phyloP scores from a whole-genome alignment of 2,113 vertebrate genomes.

The Choloepus hoffmanni region DNA sequence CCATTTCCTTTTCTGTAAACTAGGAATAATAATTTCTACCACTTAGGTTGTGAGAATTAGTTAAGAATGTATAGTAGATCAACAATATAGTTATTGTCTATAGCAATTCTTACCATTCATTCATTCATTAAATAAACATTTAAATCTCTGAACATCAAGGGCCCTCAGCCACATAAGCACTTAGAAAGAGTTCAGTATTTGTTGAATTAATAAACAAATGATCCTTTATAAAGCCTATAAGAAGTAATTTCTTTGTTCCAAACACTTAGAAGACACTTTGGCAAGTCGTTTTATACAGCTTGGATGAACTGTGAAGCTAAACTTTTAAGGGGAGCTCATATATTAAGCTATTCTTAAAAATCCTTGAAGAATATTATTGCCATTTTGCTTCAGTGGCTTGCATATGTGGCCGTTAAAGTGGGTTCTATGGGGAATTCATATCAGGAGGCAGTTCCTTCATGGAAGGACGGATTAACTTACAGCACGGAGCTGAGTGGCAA shows the following conservation, averaged over 20 bases:
- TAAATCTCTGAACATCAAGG: not conserved
- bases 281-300: not conserved
- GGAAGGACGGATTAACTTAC: not conserved
- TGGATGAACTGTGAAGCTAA: not conserved
- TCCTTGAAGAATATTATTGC: not conserved
- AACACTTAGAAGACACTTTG: not conserved
- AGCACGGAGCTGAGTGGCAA: not conserved
- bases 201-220: not conserved
- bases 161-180: not conserved
- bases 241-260: not conserved
- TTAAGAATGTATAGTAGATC: slow-evolving; percentile 11
- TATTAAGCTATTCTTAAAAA: not conserved
- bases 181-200: not conserved
- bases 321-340: not conserved
- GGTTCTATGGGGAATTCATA: not conserved
- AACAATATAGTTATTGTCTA: not conserved
- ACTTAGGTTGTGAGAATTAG: not conserved
- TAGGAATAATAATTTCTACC: not conserved
- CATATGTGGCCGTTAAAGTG: not conserved
- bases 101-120: not conserved
- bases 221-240: not conserved
- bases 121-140: slow-evolving; percentile 19
- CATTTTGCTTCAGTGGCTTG: not conserved
- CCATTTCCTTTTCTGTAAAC: not conserved
- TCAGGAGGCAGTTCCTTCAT: not conserved